Conservation (phyloP, 2,113 vertebrate species). For the Mastomys natalensis region DNA sequence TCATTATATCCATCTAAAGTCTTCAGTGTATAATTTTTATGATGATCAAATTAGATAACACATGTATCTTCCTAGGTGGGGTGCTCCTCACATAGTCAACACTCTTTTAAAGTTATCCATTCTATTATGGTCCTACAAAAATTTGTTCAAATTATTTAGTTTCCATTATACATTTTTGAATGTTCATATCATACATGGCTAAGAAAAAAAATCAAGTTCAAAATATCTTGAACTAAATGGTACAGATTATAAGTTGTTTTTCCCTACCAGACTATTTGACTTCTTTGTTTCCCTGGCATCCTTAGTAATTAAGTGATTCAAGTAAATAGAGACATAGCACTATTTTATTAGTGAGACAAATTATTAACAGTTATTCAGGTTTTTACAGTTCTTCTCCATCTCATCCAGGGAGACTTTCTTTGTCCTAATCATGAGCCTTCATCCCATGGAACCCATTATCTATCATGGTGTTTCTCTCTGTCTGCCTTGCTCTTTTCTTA, state of each 20-base stretch:
- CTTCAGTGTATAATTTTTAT: neutral
- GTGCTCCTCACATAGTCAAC: neutral
- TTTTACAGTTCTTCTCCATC: neutral
- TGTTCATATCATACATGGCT: neutral
- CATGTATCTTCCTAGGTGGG: neutral
- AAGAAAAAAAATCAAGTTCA: neutral
- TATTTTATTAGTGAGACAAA: neutral
- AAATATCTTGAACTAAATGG: neutral
- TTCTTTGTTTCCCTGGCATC: neutral
- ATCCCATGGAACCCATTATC: neutral
- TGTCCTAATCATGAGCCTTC: neutral
- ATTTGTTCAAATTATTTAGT: neutral
- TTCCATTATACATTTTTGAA: neutral
- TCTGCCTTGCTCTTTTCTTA: neutral
- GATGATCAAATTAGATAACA: neutral
- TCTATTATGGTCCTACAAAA: neutral
- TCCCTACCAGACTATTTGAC: neutral
- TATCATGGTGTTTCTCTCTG: neutral
- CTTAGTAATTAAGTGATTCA: neutral
- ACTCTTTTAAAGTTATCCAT: neutral
- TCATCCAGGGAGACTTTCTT: neutral
- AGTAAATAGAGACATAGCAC: neutral
- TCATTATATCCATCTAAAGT: slow-evolving; percentile 10
- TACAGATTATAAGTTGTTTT: neutral
- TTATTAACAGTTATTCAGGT: neutral